Base-by-base conservation (phyloP, 2,797 vertebrate genomes). In the Sebastes hopkinsi region DNA sequence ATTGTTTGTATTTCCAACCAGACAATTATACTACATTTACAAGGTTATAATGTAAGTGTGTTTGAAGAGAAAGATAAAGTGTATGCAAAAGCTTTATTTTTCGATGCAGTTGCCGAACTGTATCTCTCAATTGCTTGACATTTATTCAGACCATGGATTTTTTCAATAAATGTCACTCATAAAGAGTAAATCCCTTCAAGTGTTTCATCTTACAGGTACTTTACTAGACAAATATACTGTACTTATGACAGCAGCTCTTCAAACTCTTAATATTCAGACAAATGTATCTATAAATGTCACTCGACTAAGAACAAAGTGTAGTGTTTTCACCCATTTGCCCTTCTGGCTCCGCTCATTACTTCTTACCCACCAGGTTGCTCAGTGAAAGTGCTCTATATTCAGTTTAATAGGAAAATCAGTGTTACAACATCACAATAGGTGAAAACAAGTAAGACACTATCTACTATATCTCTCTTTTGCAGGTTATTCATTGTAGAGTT, bases 401-500 rank as follows among this genome's bases (percentile, higher is more conserved):
- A 5, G 60, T 80, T 81, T 81, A 67, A 55, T 27, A 14, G 69
- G 46, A 67, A 85, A 79, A 85, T 59, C 82, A 20, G 68, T 72
- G 74, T 79, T 18, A 23, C 42, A 69, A 60, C 50, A 85, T 75
- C 56, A 86, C 75, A 88, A 78, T 34, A 81, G 83, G 78, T 85
- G 67, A 84, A 87, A 82, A 82, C 69, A 84, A 84, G 52, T 58
- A 69, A 78, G 52, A 81, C 50, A 52, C 36, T 38, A 80, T 82
- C 83, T 46, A 42, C 38, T 42, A 6, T 81, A 82, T 86, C 77
- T 87, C 68, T 72, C 60, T 74, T 81, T 86, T 81, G 65, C 83
- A 81, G 67, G 22, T 59, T 55, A 62, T 84, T 77, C 75, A 81
- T 66, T 84, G 79, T 74, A 38, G 73, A 83, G 84, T 82, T 83